Evolutionary conservation across 1,140 invertebrate genomes (phyloP).

Genomic region (Neodiprion fabricii): DNA sequence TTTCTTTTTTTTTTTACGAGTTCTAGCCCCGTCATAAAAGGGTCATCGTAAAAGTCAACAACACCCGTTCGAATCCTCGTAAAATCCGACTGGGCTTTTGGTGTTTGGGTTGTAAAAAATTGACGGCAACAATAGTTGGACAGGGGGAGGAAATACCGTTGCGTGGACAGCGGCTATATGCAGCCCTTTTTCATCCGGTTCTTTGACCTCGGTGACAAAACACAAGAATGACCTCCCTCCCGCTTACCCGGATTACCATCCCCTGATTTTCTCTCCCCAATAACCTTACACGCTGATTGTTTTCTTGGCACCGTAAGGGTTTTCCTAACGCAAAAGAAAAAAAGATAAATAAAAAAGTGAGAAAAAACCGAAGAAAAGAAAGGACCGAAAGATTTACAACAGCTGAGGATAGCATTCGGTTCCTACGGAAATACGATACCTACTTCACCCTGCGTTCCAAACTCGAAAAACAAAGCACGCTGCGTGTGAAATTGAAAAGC

Average conservation of each 20-base stretch:
- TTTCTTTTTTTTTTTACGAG: conserved; percentile 43
- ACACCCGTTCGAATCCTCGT: conserved; percentile 45
- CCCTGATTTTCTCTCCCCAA: conserved; percentile 23
- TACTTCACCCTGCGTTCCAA: no score
- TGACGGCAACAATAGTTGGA: conserved; percentile 30
- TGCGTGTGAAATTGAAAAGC: no score
- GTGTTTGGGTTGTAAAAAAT: conserved; percentile 14
- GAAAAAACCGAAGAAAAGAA: not conserved
- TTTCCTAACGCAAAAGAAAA: not conserved
- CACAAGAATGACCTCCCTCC: not conserved
- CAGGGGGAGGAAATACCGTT: conserved; percentile 33
- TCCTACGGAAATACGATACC: not conserved
- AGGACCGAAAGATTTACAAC: not conserved
- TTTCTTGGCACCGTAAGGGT: conserved; percentile 3
- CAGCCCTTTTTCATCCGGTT: conserved; percentile 37
- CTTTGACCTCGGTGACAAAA: conserved; percentile 19
- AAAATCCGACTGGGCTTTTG: conserved; percentile 32
- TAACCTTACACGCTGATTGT: conserved; percentile 13
- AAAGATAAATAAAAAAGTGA: not conserved
- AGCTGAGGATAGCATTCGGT: not conserved
- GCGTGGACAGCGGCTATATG: conserved; percentile 15
- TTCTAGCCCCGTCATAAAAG: conserved; percentile 42
- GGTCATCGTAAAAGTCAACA: conserved; percentile 43
- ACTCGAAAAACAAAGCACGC: no score
- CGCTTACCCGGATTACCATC: conserved; percentile 3